A percentile compares a stretch with the other conserved stretches of the same genome.
phyloP scores from a whole-genome alignment of 2,797 vertebrate genomes.

The Arctocebus calabarensis region DNA sequence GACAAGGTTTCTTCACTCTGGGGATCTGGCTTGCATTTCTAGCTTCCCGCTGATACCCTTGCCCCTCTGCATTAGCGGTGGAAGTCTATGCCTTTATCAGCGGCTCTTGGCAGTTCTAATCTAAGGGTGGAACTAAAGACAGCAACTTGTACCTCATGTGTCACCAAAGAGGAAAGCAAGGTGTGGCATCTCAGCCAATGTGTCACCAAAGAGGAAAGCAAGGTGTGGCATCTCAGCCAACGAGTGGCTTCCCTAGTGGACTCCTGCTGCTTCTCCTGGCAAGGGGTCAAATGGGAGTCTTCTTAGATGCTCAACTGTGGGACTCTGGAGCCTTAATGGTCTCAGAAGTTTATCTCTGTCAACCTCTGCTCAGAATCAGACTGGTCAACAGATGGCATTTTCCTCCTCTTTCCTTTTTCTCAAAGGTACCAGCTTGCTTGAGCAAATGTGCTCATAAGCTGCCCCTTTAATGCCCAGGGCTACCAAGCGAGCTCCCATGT shows the following conservation, averaged over 20 bases:
- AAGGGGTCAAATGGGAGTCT: neutral
- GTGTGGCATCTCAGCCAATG: too few species aligned
- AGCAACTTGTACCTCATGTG: fast-evolving
- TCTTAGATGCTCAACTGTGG: neutral
- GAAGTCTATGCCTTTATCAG: neutral
- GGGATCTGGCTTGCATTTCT: neutral
- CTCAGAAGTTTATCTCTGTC: neutral
- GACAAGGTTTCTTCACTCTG: neutral
- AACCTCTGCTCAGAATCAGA: neutral
- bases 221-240: too few species aligned
- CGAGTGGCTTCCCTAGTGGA: neutral
- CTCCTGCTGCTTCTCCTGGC: neutral
- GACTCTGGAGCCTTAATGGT: neutral
- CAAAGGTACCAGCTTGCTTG: neutral
- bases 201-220: fast-evolving
- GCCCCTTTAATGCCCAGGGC: neutral
- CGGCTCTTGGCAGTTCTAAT: neutral
- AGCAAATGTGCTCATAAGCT: neutral
- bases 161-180: fast-evolving
- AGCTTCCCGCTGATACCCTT: neutral
- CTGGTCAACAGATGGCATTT: neutral
- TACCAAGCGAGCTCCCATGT: neutral
- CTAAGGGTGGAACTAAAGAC: neutral
- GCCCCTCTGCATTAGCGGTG: fast-evolving
- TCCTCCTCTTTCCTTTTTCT: neutral